These are phyloP conservation scores for Paracanthobrama guichenoti DNA, from an alignment of 2,113 vertebrate species.

Conservation along the genomic window DNA sequence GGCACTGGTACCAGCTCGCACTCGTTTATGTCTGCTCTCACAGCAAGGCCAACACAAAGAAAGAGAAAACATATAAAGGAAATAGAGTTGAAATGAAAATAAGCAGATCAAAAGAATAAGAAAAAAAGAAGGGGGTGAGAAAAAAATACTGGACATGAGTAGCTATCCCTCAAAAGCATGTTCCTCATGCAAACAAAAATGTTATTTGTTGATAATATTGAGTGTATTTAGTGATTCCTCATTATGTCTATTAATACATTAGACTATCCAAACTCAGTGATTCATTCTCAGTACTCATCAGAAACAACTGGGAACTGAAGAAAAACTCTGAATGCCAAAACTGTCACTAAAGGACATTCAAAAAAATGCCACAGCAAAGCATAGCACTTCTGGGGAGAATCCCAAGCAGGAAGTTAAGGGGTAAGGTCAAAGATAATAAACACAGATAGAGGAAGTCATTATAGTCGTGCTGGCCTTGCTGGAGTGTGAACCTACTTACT, in stretches of 20 bases:
- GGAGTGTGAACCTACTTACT: conserved; percentile 35
- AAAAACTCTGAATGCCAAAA: background rate
- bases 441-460: conserved; percentile 56
- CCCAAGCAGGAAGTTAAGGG: conserved; percentile 40
- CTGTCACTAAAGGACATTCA: conserved; percentile 23
- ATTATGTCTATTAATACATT: background rate
- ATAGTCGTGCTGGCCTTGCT: conserved; percentile 66
- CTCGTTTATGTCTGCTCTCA: conserved; percentile 95
- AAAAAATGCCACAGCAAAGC: conserved; percentile 59
- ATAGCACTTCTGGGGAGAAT: conserved; percentile 59
- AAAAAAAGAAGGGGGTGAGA: conserved; percentile 50
- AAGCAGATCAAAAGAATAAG: conserved; percentile 1
- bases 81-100: conserved; percentile 40
- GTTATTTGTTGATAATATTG: background rate
- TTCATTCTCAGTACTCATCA: background rate
- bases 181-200: conserved; percentile 50
- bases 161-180: conserved; percentile 66
- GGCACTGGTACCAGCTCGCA: conserved; percentile 89
- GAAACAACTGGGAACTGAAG: background rate
- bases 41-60: conserved; percentile 69
- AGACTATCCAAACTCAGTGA: background rate
- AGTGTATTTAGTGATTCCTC: background rate
- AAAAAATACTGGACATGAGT: conserved; percentile 73
- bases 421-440: conserved; percentile 42
- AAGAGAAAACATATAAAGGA: conserved; percentile 50